Conservation (phyloP, 23 tunicate genomes). For the Trididemnum nubilum region DNA sequence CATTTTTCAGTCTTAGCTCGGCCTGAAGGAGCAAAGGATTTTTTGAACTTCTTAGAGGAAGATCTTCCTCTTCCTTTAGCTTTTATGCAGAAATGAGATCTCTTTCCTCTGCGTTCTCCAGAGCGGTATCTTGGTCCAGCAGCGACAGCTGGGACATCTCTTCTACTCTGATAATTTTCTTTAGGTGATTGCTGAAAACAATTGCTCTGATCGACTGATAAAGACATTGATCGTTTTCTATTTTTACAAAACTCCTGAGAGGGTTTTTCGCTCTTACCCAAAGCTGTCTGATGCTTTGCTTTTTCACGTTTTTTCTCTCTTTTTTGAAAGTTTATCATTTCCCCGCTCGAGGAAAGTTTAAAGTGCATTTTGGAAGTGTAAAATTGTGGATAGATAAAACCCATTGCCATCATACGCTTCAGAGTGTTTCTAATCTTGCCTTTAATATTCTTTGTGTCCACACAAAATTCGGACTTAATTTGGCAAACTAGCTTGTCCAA, state of each 20-base stretch:
- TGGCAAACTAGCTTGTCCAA: background rate
- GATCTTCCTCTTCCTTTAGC: too few species aligned
- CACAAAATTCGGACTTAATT: background rate
- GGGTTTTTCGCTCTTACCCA: background rate
- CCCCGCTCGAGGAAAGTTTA: conserved; percentile 72
- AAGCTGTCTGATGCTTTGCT: background rate
- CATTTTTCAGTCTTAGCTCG: too few species aligned
- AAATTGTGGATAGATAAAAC: conserved; percentile 19
- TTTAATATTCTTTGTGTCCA: background rate
- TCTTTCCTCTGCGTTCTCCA: too few species aligned
- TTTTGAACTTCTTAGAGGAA: too few species aligned
- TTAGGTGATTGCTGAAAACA: too few species aligned
- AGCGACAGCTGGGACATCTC: too few species aligned
- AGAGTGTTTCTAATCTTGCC: conserved; percentile 37
- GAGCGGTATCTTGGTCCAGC: too few species aligned
- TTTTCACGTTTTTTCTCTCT: background rate
- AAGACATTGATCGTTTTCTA: background rate
- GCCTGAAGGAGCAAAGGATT: too few species aligned
- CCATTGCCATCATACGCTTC: conserved; percentile 52
- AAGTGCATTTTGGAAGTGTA: conserved; percentile 54
- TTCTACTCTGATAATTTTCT: too few species aligned
- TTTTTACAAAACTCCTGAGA: background rate
- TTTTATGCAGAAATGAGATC: too few species aligned
- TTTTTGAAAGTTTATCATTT: background rate
- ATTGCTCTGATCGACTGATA: too few species aligned